Base-by-base conservation (phyloP, 2,888 invertebrate genomes). In the Eupithecia pulchellata region DNA sequence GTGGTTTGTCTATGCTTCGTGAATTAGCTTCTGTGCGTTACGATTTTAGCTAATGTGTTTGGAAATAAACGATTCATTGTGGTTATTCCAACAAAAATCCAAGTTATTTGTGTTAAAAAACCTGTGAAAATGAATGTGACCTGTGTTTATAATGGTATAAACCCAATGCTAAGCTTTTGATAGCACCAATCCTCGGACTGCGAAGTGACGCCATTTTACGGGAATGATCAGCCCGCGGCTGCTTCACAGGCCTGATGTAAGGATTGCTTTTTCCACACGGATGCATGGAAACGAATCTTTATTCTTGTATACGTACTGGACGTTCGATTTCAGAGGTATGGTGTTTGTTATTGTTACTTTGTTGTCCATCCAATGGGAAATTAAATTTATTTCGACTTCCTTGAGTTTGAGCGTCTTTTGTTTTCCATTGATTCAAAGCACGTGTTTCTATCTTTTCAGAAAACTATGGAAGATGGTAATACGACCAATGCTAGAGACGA, bases 201-300 rank as follows among this genome's bases (percentile, higher is more conserved):
- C 89, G 89, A 89, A 94, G 94, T 94, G 94, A 94, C 94, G 94
- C 94, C 94, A 94, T 94, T 94, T 94, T 94, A 94, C 94, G 94
- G 94, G 94, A 93, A 94, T 94, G 94, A 94, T 90, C 94, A 93
- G 94, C 92, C 92, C 89, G 93, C 91, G 91, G 93, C 92, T 91
- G 94, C 91, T 88, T 91, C 90, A 86, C 91, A 89, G 91, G 90
- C 92, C 92, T 87, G 90, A 93, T 93, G 93, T 93, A 91, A 93
- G 92, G 91, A 91, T 89, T 85, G 84, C 86, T 88, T 81, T 89
- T 82, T 80, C 84, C 83, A 89, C 91, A 92, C 93, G 91, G 87
- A 93, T 94, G 93, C 89, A 91, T 91, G 90, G 89, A 93, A 90
- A 91, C 90, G 84, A 90, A 92, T 91, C 89, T 89, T 83, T 90